phyloP scores from a whole-genome alignment of 37 sponge, comb jelly and placozoan genomes.

The Beroe forskalii region DNA sequence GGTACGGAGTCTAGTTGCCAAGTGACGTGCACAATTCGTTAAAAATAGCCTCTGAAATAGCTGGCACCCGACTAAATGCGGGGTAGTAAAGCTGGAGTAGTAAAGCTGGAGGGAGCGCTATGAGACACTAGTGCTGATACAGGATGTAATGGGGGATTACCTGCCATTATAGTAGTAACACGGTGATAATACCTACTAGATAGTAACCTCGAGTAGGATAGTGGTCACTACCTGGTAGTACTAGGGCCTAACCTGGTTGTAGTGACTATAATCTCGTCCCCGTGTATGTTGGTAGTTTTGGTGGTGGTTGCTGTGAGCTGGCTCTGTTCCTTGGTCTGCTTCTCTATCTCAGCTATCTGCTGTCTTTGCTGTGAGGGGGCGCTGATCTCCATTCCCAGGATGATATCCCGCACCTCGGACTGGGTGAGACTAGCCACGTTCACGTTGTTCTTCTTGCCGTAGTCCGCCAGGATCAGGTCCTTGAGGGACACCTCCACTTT shows the following conservation, averaged over 20 bases:
- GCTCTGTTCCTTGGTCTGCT: slow-evolving; percentile 97
- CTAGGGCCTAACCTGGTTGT: slow-evolving; percentile 78
- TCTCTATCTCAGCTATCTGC: slow-evolving; percentile 99
- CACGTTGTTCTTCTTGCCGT: slow-evolving; percentile 99
- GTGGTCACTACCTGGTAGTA: too few species aligned
- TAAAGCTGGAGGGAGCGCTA: too few species aligned
- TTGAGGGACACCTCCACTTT: slow-evolving; percentile 94
- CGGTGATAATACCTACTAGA: too few species aligned
- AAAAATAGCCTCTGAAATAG: too few species aligned
- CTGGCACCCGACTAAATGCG: too few species aligned
- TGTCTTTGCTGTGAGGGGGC: slow-evolving; percentile 98
- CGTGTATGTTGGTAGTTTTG: slow-evolving; percentile 91
- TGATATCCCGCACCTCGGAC: slow-evolving; percentile 97
- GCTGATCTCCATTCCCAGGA: slow-evolving; percentile 99
- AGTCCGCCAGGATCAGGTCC: slow-evolving; percentile 97
- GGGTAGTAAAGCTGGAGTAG: too few species aligned
- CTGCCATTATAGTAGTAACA: too few species aligned
- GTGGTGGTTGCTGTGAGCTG: slow-evolving; percentile 99
- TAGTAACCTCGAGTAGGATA: too few species aligned
- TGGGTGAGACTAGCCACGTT: slow-evolving; percentile 97
- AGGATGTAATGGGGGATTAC: too few species aligned
- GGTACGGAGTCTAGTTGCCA: too few species aligned
- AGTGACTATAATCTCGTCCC: slow-evolving; percentile 96
- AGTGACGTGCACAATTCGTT: too few species aligned
- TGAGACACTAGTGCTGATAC: too few species aligned